Conservation (phyloP, 2,113 vertebrate species). For the Copsychus sechellarum region DNA sequence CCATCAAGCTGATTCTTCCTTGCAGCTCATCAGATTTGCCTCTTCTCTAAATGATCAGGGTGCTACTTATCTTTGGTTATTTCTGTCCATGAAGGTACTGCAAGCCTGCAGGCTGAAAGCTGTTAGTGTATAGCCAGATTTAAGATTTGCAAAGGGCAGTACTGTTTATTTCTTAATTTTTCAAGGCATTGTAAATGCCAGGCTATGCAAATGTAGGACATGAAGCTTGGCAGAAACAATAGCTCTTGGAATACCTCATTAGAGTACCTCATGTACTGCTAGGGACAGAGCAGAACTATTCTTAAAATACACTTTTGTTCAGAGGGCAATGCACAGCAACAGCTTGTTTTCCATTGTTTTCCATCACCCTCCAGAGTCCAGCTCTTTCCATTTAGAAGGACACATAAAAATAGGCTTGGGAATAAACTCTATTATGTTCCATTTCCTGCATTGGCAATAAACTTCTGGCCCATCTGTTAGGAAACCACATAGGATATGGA, state of each 20-base stretch:
- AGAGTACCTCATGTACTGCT: neutral
- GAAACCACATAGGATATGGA: neutral
- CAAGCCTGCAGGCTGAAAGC: neutral
- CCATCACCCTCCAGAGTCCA: neutral
- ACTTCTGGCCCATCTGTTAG: neutral
- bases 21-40: neutral
- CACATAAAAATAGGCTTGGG: neutral
- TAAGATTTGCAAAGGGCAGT: neutral
- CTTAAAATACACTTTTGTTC: neutral
- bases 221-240: neutral
- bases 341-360: neutral
- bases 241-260: constrained; percentile 22
- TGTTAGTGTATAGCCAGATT: neutral
- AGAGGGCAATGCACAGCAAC: neutral
- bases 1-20: neutral
- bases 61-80: neutral
- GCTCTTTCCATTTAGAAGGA: neutral
- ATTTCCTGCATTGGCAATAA: neutral
- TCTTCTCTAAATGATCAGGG: neutral
- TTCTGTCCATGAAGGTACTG: neutral
- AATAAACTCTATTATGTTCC: neutral
- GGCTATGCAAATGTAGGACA: neutral
- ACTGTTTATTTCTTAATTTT: constrained; percentile 10
- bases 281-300: neutral
- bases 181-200: neutral